These are phyloP conservation scores for Bubo bubo DNA, from an alignment of 2,113 vertebrate genomes.

Conservation along the genomic window DNA sequence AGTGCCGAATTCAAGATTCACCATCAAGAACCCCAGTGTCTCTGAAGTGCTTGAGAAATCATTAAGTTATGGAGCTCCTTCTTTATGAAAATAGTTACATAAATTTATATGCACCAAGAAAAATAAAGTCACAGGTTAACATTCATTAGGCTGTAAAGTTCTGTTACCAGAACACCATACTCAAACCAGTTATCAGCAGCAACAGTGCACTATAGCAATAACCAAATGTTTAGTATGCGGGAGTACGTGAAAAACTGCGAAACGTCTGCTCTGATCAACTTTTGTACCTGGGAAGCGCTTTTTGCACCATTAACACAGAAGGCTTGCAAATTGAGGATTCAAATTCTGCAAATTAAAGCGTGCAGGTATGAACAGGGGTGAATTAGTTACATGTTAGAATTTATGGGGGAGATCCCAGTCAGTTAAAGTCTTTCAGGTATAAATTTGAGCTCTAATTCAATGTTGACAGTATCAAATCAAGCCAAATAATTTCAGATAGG, in stretches of 20 bases:
- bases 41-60: neutral
- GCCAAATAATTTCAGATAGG: neutral
- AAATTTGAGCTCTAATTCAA: neutral
- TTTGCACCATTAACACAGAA: neutral
- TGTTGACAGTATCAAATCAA: neutral
- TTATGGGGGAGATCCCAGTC: neutral
- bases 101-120: neutral
- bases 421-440: neutral
- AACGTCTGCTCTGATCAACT: neutral
- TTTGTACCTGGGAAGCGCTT: neutral
- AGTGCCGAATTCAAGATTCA: neutral
- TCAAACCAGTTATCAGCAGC: neutral
- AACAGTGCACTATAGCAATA: neutral
- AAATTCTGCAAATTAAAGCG: neutral
- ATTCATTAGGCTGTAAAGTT: neutral
- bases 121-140: neutral
- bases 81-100: neutral
- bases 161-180: neutral
- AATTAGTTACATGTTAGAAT: neutral
- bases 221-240: neutral
- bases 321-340: neutral
- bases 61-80: accelerated
- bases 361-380: neutral
- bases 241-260: neutral
- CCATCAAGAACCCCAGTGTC: neutral